Evolutionary conservation across 2,888 invertebrate species (phyloP).

Genomic region (Alsophila aescularia): DNA sequence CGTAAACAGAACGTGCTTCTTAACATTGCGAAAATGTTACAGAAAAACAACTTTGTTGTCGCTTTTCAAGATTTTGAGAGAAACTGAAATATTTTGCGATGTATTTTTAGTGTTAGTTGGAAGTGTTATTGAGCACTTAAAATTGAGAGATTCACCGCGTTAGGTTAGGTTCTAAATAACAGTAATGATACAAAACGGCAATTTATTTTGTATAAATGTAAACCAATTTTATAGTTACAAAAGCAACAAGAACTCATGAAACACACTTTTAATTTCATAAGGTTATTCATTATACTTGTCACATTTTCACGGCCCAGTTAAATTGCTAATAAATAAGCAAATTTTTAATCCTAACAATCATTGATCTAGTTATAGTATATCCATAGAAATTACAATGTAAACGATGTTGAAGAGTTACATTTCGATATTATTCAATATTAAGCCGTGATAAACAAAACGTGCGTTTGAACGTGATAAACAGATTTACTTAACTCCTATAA

Average conservation of each 20-base stretch:
- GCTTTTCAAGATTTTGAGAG: not conserved
- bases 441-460: too few species aligned
- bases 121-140: not conserved
- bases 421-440: not conserved
- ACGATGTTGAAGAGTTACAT: conserved; percentile 1
- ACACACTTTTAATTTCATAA: too few species aligned
- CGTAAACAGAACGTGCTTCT: conserved; percentile 26
- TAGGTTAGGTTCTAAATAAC: too few species aligned
- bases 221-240: too few species aligned
- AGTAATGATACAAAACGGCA: too few species aligned
- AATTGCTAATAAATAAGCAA: not conserved
- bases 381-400: conserved; percentile 6
- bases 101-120: not conserved
- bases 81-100: not conserved
- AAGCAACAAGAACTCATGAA: too few species aligned
- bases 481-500: too few species aligned
- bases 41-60: not conserved
- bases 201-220: too few species aligned
- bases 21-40: conserved; percentile 3
- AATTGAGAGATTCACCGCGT: not conserved
- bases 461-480: too few species aligned
- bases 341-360: conserved; percentile 1
- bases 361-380: conserved; percentile 2
- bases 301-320: too few species aligned
- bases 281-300: too few species aligned